Evolutionary conservation across 2,888 invertebrate genomes (phyloP), one percentile per base, ranked within the genome.

Genomic region (Heliconius ethilla): DNA sequence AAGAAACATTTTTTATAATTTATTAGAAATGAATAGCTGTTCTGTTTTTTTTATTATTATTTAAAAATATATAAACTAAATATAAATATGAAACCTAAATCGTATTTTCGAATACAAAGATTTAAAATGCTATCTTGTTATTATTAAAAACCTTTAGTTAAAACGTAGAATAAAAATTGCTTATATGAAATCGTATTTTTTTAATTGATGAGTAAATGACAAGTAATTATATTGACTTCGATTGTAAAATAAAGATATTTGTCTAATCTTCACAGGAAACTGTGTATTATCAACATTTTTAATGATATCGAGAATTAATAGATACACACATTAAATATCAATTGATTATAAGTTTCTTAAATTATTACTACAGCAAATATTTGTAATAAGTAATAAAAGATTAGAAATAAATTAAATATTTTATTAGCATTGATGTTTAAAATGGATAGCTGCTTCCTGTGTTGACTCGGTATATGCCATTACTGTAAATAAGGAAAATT

Each of bases 381-480:
- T 15, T 22, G 3, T 66, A 7, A 33, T 33, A 33, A 33, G 33
- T 33, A 33, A 33, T 33, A 66, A 66, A 4, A 33, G 3, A 10
- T 29, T 13, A 22, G 18, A 66, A 33, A 66, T 33, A 7, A 18
- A 66, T 9, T 0, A 18, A 65, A 7, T 29, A 29, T 29, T 33
- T 33, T 66, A 29, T 65, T 65, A 9, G 2, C 29, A 29, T 29
- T 66, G 22, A 22, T 33, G 33, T 18, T 79, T 75, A 81, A 33
- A 74, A 81, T 3, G 79, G 79, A 59, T 79, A 79, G 55, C 55
- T 77, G 59, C 79, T 74, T 45, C 72, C 84, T 59, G 90, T 91
- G 79, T 90, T 88, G 15, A 90, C 86, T 84, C 90, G 84, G 84
- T 88, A 92, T 78, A 91, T 86, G 59, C 91, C 91, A 74, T 85